Evolutionary conservation across 2,113 vertebrate species (phyloP).

Genomic region (Alouatta palliata): DNA sequence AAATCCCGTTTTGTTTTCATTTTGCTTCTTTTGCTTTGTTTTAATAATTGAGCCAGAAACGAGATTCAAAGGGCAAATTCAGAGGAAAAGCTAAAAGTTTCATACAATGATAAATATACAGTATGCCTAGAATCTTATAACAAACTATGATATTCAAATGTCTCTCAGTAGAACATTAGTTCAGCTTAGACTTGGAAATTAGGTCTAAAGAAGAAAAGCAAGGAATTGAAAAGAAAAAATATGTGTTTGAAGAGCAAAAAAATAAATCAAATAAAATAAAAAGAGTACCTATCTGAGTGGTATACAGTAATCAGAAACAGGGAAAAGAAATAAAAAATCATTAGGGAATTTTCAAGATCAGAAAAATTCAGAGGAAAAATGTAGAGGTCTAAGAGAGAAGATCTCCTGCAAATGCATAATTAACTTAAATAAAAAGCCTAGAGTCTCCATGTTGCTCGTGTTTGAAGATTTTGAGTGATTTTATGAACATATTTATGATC

Average conservation of each 20-base stretch:
- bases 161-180: conserved; percentile 26
- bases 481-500: not conserved
- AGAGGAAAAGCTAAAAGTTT: not conserved
- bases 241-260: conserved; percentile 42
- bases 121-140: not conserved
- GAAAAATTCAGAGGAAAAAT: conserved; percentile 49
- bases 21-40: not conserved
- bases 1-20: conserved; percentile 56
- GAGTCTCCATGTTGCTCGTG: conserved; percentile 34
- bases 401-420: conserved; percentile 69
- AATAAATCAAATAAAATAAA: not conserved
- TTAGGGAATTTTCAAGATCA: conserved; percentile 54
- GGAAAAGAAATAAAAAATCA: conserved; percentile 73
- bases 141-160: not conserved
- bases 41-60: conserved; percentile 37
- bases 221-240: conserved; percentile 53
- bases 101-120: not conserved
- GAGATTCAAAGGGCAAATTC: conserved; percentile 42
- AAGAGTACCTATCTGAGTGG: conserved; percentile 57
- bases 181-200: conserved; percentile 59
- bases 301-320: conserved; percentile 74
- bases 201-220: conserved; percentile 33
- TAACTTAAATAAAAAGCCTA: conserved; percentile 49
- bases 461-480: conserved; percentile 53
- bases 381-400: conserved; percentile 61